Conservation (phyloP, 2,113 vertebrate genomes). For the Pongo pygmaeus region DNA sequence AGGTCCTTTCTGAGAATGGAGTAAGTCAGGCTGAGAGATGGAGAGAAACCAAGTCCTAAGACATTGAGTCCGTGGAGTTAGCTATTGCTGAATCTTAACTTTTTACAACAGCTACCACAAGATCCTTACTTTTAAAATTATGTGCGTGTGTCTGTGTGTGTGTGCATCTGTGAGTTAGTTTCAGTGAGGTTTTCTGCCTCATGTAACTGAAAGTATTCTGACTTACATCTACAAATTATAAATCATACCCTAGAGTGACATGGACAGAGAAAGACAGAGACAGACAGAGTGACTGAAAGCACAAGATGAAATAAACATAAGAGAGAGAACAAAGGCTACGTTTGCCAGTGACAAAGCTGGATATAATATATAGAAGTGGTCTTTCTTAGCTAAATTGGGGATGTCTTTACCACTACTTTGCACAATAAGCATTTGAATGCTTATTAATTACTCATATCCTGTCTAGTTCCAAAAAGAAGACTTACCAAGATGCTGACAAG, state of each 20-base stretch:
- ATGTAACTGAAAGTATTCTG: not conserved
- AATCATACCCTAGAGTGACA: not conserved
- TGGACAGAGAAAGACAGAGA: not conserved
- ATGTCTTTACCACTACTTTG: not conserved
- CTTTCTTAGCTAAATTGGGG: too few relatives aligned
- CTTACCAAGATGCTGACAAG: not conserved
- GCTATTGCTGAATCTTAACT: not conserved
- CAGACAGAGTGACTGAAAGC: not conserved
- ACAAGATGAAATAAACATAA: not conserved
- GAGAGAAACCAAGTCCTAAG: not conserved
- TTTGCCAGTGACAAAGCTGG: not conserved
- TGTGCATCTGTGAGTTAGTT: accelerated
- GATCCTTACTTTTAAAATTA: not conserved
- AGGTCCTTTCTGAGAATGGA: not conserved
- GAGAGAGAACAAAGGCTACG: not conserved
- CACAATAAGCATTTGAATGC: not conserved
- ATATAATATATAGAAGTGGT: accelerated
- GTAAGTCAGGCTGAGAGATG: not conserved
- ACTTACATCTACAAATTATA: not conserved
- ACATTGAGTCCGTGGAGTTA: not conserved
- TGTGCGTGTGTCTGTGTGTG: accelerated
- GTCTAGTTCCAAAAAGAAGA: not conserved
- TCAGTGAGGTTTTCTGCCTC: too few relatives aligned
- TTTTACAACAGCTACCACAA: too few relatives aligned
- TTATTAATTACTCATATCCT: not conserved